Conservation (phyloP, 2,797 vertebrate species). For the Arnoldichthys spilopterus region DNA sequence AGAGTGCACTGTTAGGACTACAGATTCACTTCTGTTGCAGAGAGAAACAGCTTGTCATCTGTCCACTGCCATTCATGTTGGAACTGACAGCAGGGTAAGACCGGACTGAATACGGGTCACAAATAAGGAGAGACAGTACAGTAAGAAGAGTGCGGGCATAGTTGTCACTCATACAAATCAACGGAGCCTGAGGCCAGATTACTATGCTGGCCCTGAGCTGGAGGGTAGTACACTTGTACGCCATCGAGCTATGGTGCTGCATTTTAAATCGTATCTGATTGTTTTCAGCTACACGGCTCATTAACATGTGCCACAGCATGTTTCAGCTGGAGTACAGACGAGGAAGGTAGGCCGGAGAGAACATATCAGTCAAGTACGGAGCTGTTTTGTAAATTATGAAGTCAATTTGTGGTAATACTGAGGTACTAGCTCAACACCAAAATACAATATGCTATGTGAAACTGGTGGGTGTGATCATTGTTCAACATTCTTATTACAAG, state of each 20-base stretch:
- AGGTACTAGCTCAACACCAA: no score
- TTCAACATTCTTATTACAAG: not conserved
- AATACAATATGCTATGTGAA: no score
- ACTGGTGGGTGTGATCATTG: not conserved
- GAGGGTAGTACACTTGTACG: not conserved
- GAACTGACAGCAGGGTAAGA: not conserved
- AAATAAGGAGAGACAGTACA: not conserved
- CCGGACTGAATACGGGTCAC: not conserved
- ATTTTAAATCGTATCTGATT: not conserved
- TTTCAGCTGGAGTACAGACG: not conserved
- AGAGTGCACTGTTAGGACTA: not conserved
- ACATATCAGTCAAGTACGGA: no score
- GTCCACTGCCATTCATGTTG: not conserved
- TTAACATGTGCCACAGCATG: not conserved
- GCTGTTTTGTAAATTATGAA: not conserved
- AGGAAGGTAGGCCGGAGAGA: no score
- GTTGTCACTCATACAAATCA: conserved; percentile 4
- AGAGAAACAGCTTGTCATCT: not conserved
- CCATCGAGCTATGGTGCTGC: not conserved
- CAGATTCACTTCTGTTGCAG: not conserved
- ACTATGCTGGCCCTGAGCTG: not conserved
- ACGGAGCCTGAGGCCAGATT: not conserved
- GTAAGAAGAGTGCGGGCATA: not conserved
- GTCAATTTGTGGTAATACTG: no score
- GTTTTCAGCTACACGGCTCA: not conserved